Evolutionary conservation across 2,113 vertebrate species (phyloP), one percentile per base, ranked within the genome.

Genomic region (Falcunculus frontatus): DNA sequence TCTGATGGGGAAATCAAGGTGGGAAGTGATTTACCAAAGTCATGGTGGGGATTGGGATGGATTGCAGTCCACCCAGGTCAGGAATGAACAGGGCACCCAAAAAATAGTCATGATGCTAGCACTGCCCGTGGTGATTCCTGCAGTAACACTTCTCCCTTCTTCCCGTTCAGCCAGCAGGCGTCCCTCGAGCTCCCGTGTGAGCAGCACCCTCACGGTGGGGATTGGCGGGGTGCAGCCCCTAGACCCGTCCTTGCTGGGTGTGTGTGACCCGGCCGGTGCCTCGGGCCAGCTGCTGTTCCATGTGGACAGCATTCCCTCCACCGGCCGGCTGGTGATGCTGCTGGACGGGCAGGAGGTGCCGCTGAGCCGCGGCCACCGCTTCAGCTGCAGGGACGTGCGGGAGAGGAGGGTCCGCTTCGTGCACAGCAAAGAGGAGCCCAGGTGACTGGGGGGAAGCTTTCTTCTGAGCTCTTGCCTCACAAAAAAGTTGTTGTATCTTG

Each of bases 401-500:
- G 95, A 94, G 35, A 97, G 98, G 20, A 98, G 93, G 26, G 97
- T 99, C 15, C 98, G 92, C 32, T 99, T 99, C 56, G 89, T 94
- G 65, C 99, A 99, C 87, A 85, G 97, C 83, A 95, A 69, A 33
- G 98, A 98, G 42, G 98, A 98, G 83, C 89, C 98, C 96, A 99
- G 99, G 99, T 99, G 89, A 98, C 95, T 37, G 1, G 42, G 7
- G 4, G 16, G 30, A 17, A 2, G 33, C n/a, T n/a, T 77, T 26
- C 47, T 27, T 6, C 81, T 27, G 16, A 65, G 49, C 42, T 83
- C 35, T 78, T n/a, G 21, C 50, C 63, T 78, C 72, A 23, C 56
- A 56, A 72, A 83, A 29, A 22, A 7, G 2, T 0, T 2, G 1
- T 7, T 5, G 0, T 65, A 0, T 50, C 39, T 65, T 33, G 53